Conservation (phyloP, 2,797 vertebrate genomes). For the Gallinago stenura region DNA sequence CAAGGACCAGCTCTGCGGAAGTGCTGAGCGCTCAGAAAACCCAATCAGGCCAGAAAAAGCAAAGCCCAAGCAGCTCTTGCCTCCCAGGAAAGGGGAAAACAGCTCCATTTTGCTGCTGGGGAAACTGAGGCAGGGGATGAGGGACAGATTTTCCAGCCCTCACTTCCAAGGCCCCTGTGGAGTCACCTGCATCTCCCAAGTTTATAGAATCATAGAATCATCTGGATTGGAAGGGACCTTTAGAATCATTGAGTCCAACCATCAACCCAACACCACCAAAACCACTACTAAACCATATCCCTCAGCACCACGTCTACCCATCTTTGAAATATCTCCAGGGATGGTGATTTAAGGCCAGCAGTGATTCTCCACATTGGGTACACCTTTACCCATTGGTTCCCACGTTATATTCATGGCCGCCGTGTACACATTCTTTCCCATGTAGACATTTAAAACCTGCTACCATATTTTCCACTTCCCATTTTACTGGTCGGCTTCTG, state of each 20-base stretch:
- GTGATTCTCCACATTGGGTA: background rate
- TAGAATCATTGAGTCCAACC: background rate
- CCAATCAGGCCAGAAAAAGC: accelerated
- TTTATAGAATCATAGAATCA: background rate
- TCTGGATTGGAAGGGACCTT: background rate
- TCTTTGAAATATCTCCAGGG: background rate
- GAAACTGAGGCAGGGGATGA: background rate
- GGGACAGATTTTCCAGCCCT: background rate
- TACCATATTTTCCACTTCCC: background rate
- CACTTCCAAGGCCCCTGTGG: background rate
- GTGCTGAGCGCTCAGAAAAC: background rate
- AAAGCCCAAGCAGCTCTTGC: background rate
- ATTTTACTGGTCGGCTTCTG: background rate
- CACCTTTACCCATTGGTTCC: background rate
- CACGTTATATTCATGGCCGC: background rate
- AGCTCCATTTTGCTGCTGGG: background rate
- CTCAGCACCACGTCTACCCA: background rate
- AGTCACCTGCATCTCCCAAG: background rate
- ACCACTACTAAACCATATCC: background rate
- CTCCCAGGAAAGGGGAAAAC: background rate
- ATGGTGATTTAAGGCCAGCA: background rate
- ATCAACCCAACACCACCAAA: background rate
- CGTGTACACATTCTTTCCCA: background rate
- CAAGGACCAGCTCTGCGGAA: background rate
- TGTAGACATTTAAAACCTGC: background rate